Percentiles rank a stretch among this genome's conserved stretches.
phyloP scores from a whole-genome alignment of 2,113 vertebrate species.

The Chionodraco myersi region DNA sequence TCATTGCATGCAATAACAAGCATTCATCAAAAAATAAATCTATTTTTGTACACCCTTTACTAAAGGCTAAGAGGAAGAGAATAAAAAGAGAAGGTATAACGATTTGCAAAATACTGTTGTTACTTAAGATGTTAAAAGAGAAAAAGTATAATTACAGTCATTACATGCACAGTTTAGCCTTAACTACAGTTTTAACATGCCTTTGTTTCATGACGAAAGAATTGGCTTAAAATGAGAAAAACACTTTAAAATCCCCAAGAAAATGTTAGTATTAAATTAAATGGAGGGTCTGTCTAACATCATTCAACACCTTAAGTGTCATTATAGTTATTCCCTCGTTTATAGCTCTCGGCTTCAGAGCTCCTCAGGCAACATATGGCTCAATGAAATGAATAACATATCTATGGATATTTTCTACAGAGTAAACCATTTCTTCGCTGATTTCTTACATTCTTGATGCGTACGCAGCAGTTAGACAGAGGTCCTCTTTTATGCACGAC shows the following conservation, averaged over 20 bases:
- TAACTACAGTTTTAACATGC: conserved; percentile 1
- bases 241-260: neutral
- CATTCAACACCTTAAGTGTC: conserved; percentile 7
- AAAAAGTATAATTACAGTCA: conserved; percentile 17
- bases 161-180: conserved; percentile 6
- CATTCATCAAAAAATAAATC: neutral
- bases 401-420: conserved; percentile 9
- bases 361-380: conserved; percentile 12
- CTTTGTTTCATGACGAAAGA: neutral
- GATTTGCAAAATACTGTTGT: conserved; percentile 3
- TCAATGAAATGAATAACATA: conserved; percentile 33
- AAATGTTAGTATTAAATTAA: conserved; percentile 17
- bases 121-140: conserved; percentile 2
- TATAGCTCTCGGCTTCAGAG: conserved; percentile 12
- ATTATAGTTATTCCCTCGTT: conserved; percentile 17
- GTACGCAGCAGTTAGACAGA: neutral
- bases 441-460: conserved; percentile 15
- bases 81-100: conserved; percentile 2
- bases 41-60: neutral
- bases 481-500: neutral
- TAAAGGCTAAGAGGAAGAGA: conserved; percentile 4
- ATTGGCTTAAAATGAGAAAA: conserved; percentile 2
- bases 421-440: conserved; percentile 4
- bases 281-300: neutral
- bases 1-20: neutral